Evolutionary conservation across 1,140 invertebrate genomes (phyloP).

Genomic region (Aphelinus atriplicis): DNA sequence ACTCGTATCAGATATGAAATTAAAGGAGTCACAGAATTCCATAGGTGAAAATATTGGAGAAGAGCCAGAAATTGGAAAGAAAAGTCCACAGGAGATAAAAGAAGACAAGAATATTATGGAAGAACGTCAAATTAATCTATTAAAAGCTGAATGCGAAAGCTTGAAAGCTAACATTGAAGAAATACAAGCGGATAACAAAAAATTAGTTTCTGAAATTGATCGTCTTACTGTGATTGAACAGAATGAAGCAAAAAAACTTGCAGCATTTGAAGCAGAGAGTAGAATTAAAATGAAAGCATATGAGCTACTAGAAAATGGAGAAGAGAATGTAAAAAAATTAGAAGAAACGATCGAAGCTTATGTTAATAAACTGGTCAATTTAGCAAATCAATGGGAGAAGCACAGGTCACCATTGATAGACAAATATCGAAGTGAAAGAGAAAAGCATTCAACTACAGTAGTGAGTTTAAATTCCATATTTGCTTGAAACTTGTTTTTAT

Average conservation of each 20-base stretch:
- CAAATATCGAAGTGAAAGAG: slow-evolving; percentile 70
- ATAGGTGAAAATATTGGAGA: slow-evolving; percentile 1
- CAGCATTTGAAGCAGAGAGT: slow-evolving; percentile 60
- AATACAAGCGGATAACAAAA: slow-evolving; percentile 58
- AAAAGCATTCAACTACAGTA: slow-evolving; percentile 69
- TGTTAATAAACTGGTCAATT: slow-evolving; percentile 69
- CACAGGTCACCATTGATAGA: slow-evolving; percentile 73
- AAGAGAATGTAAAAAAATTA: slow-evolving; percentile 74
- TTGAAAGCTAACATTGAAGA: slow-evolving; percentile 55
- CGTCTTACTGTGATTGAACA: slow-evolving; percentile 51
- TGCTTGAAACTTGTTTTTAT: not conserved
- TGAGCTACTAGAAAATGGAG: slow-evolving; percentile 71
- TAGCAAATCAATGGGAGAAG: slow-evolving; percentile 78
- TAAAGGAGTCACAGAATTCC: slow-evolving; percentile 16
- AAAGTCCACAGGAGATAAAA: slow-evolving; percentile 27
- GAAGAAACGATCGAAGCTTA: slow-evolving; percentile 71
- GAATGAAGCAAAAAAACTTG: slow-evolving; percentile 62
- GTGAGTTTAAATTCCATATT: slow-evolving; percentile 57
- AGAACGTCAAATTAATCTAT: slow-evolving; percentile 42
- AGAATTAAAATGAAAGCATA: slow-evolving; percentile 72
- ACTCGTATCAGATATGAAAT: slow-evolving; percentile 46
- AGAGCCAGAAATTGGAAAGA: slow-evolving; percentile 10
- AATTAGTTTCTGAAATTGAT: slow-evolving; percentile 54
- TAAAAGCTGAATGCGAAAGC: slow-evolving; percentile 57
- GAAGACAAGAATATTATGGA: slow-evolving; percentile 8